Base-by-base conservation (phyloP, 2,888 invertebrate genomes). In the Podotricha telesiphe region DNA sequence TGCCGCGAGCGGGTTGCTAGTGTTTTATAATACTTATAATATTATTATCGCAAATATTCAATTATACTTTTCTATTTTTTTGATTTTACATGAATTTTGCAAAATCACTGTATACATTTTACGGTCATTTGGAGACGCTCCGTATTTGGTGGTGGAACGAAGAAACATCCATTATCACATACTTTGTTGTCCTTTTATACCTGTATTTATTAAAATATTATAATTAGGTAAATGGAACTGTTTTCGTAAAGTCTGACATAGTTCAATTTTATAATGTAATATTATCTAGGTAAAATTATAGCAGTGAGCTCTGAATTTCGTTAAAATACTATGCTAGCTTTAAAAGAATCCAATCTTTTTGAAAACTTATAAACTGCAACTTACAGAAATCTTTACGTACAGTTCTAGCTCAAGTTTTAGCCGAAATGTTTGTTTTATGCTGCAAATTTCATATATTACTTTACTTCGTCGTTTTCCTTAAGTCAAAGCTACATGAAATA, bases 381-480 rank as follows among this genome's bases (percentile, higher is more conserved):
- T 58, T 42, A 42, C 22, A 58, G 42, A 22, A 58, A 42, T 58
- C 42, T 58, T 20, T 15, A 8, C 22, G 42, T 55, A 58, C 8
- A 58, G 42, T 58, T 58, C 42, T 42, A 42, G 19, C 42, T 22
- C 15, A 20, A 58, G 20, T 58, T 58, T 58, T 42, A 42, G 42
- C 40, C 40, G 20, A 58, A 58, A 58, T 58, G 56, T 58, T 58
- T 20, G 20, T 58, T 58, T 42, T 58, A 42, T 20, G 58, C n/a
- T 20, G 20, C 10, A 42, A 40, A 15, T 58, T 42, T 8, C n/a
- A 58, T 37, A 37, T 42, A 20, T 20, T 20, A 42, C 13, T 58
- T 58, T 10, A n/a, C 17, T 55, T 37, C 17, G 17, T 0, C 42
- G 5, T n/a, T 22, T 58, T 20, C 10, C 2, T 40, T 8, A 58